These are phyloP conservation scores for Drosophila acutilabella DNA, from an alignment of 2,888 invertebrate species.

Conservation along the genomic window DNA sequence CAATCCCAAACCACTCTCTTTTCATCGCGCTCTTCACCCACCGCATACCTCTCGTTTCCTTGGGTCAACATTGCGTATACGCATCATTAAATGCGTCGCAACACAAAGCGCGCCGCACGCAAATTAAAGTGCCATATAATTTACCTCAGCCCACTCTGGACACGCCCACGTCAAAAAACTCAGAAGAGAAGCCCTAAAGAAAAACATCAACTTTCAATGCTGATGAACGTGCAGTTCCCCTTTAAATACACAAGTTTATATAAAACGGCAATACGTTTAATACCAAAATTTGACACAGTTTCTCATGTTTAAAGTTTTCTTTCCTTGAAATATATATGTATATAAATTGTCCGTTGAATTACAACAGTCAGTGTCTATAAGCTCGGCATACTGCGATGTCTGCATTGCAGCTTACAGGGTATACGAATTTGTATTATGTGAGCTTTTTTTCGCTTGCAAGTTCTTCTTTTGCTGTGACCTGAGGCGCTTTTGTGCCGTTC, in stretches of 20 bases:
- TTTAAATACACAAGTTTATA: neutral
- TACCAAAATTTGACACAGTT: too few relatives aligned
- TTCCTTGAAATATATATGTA: too few relatives aligned
- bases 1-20: neutral
- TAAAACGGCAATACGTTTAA: too few relatives aligned
- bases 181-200: constrained; percentile 7
- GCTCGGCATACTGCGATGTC: neutral
- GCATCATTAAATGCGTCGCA: constrained; percentile 67
- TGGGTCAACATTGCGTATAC: constrained; percentile 65
- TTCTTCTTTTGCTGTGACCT: constrained; percentile 27
- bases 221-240: constrained; percentile 1
- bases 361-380: neutral
- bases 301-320: too few relatives aligned
- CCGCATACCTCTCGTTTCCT: neutral
- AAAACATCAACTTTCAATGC: neutral
- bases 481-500: constrained; percentile 40
- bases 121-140: constrained; percentile 71
- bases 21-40: neutral
- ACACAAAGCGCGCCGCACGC: constrained; percentile 51
- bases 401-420: constrained; percentile 14
- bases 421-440: constrained; percentile 32
- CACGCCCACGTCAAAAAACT: constrained; percentile 34
- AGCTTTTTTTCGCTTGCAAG: constrained; percentile 8
- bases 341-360: too few relatives aligned
- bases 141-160: constrained; percentile 32